Base-by-base conservation (phyloP, 2,797 vertebrate species). In the Eospalax fontanierii region DNA sequence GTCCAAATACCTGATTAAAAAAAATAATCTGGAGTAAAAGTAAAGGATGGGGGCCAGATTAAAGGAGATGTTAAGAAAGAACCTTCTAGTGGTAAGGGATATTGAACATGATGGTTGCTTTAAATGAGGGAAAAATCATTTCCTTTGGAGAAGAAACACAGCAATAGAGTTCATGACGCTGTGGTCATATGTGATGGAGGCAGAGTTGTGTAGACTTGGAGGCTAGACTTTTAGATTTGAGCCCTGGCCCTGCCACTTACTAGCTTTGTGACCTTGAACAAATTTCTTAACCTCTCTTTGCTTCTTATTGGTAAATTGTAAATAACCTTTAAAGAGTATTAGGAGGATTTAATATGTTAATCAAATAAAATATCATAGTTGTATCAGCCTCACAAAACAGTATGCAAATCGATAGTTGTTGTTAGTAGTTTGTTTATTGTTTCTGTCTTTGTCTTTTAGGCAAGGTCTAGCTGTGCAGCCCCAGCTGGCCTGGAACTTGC, bases 151-250 rank as follows among this genome's bases (percentile, higher is more conserved):
- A 46, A 74, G 70, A 65, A 46, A 22, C 12, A 0, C 30, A 35
- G 26, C 15, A 2, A 22, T 0, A 0, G 4, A 30, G n/a, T 30
- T 9, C 6, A 3, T 15, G 33, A 14, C 18, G 9, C 28, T 33
- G 6, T 59, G 16, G 21, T 65, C 40, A 22, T 19, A 6, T 2
- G 30, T 26, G 46, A 40, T 19, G 24, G 3, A 54, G 33, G 18
- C 9, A 75, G 38, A 40, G 12, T 1, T 4, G 2, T 6, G 1
- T 2, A 30, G 33, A 54, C 46, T 12, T 21, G 10, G 63, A 50
- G 70, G 5, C 3, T 26, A 19, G 24, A 11, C 16, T 57, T 35
- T n/a, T 59, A 30, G 19, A 22, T 76, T 46, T 63, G 50, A 66
- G 68, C 28, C 33, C 61, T 26, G 21, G 7, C 18, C 38, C 26